phyloP scores from a whole-genome alignment of 2,113 vertebrate genomes.

The Actenoides lindsayi region DNA sequence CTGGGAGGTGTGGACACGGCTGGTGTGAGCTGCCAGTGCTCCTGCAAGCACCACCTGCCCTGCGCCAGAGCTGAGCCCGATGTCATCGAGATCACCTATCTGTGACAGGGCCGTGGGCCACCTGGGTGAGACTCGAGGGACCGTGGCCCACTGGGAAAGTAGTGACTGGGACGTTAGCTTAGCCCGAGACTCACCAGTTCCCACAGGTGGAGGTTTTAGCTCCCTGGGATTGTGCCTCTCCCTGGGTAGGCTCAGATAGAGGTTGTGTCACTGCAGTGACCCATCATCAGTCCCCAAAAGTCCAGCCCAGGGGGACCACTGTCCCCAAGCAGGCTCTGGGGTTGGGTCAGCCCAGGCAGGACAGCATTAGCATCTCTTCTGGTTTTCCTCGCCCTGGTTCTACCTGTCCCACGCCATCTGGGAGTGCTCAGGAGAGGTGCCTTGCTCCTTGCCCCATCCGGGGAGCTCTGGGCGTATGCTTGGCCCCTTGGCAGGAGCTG shows the following conservation, averaged over 20 bases:
- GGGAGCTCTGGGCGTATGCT: background rate
- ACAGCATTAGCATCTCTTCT: background rate
- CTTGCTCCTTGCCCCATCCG: background rate
- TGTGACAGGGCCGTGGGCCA: slow-evolving; percentile 29
- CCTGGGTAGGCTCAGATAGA: background rate
- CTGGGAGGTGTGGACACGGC: background rate
- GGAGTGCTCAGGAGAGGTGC: background rate
- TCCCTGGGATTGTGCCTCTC: background rate
- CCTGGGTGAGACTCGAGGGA: background rate
- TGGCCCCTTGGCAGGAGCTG: background rate
- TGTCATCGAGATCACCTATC: slow-evolving; percentile 69
- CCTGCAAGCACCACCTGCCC: slow-evolving; percentile 2
- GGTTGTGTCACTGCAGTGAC: background rate
- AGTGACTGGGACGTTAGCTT: background rate
- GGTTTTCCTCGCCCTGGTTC: background rate
- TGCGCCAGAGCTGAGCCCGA: background rate
- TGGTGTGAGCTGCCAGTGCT: background rate
- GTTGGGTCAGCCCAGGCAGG: background rate
- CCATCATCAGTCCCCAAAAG: background rate
- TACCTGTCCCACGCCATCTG: background rate
- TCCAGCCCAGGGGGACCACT: background rate
- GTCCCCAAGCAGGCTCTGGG: background rate
- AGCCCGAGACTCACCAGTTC: fast-evolving
- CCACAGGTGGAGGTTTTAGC: fast-evolving
- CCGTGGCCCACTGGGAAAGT: fast-evolving